Evolutionary conservation across 2,113 vertebrate species (phyloP), one percentile per base, ranked within the genome.

Genomic region (Dromaius novaehollandiae): DNA sequence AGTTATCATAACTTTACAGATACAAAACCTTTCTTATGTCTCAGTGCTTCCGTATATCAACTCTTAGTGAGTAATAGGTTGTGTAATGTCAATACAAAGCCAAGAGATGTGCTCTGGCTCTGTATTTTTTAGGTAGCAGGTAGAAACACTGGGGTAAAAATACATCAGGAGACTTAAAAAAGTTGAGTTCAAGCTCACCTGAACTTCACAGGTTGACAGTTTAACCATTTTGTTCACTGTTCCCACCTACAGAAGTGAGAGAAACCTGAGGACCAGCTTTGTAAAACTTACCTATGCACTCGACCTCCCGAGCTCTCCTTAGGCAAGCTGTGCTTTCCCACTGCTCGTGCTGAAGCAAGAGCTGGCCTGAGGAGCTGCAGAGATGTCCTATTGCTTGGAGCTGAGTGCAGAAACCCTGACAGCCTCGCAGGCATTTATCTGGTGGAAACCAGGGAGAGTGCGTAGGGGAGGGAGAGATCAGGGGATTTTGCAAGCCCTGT

Each of bases 401-500:
- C 36, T 73, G 83, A 87, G 11, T 68, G 79, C 19, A 80, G 71
- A 44, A 90, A 51, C 38, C 22, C 46, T 2, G 7, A 2, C 32
- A 74, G 69, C 22, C 84, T 70, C 0, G 4, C 34, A 80, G 73
- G 51, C 88, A 82, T 96, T 97, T 97, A 97, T 95, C 32, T 42
- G 2, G 32, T 78, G 63, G 46, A 75, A 88, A 44, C 14, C 40
- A 71, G 88, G 77, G 19, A 0, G 13, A 78, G 50, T 6, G 24
- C 32, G 16, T 9, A n/a, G 55, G 70, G 90, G 61, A 81, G 82
- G 69, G 73, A 6, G 21, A 89, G 50, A 71, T 1, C 17, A 69
- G 44, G 8, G 16, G 83, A 94, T 96, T 94, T 97, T 89, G 96
- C 96, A 97, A 97, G 90, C 9, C 85, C 64, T 92, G 89, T 24